Base-by-base conservation (phyloP, 2,888 invertebrate genomes). In the Apomyelois bistriatella region DNA sequence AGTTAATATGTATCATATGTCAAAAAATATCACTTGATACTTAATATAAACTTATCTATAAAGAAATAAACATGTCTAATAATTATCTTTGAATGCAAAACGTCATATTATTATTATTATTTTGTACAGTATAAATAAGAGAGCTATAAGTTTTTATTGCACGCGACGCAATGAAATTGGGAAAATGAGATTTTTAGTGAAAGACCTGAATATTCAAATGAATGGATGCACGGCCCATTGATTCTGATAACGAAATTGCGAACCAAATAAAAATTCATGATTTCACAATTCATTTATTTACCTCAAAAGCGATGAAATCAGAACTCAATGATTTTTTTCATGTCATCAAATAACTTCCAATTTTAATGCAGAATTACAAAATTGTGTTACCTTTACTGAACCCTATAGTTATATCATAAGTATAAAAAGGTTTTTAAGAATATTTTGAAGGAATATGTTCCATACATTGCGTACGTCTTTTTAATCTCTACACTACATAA, bases 111-210 rank as follows among this genome's bases (percentile, higher is more conserved):
- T 36, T 10, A 38, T 1, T 15, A 12, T 6, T 12, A 13, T 5
- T 22, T 22, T 22, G 22, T 7, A 13, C 7, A 22, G 22, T 22
- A 3, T 22, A 28, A 46, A 46, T 32, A 46, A 32, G n/a, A n/a
- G n/a, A n/a, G n/a, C n/a, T n/a, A n/a, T n/a, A n/a, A n/a, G 32
- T 32, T 32, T 32, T 32, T 15, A 46, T 46, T 9, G 16, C 16
- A 13, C 16, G 15, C 32, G 32, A 7, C 32, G 32, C 35, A 15
- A 16, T 6, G 9, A 32, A 46, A 46, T 48, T 48, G 48, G 12
- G 48, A 35, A 48, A 48, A 48, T 48, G 22, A 48, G 48, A 22
- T 48, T 48, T 48, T n/a, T 37, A 48, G 48, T 48, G 48, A 37
- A n/a, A 35, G 36, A 22, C n/a, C 22, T 48, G 48, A 48, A 48